Base-by-base conservation (phyloP, 2,888 invertebrate genomes). In the Celastrina argiolus region DNA sequence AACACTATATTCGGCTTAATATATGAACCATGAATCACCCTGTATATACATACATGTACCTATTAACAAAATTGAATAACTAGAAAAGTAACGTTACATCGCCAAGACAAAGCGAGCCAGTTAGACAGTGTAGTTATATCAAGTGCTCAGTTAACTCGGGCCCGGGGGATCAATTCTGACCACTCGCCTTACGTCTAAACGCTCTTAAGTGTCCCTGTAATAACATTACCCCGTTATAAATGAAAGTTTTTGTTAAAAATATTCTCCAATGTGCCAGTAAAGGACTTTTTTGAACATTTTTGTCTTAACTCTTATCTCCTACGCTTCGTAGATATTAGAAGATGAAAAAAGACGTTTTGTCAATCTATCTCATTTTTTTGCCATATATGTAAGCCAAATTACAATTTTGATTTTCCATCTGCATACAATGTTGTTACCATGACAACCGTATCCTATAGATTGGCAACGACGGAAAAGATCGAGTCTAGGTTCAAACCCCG, bases 121-220 rank as follows among this genome's bases (percentile, higher is more conserved):
- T 12, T 31, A 58, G 16, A 34, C 14, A 58, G 58, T 34, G 31
- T 59, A 59, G 59, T 59, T 59, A 34, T 59, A 34, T 34, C 59
- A 59, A 59, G 59, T 34, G 59, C 59, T 16, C 59, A 59, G 59
- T 31, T 59, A 59, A 34, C 59, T 59, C 34, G 10, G 31, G 10
- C 59, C 59, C 59, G 8, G 10, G 59, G 31, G 59, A 59, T 59
- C 59, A 59, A 59, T 59, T 59, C 59, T 59, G 31, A 59, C 59
- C 59, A 31, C 59, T 59, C 59, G 31, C 18, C 59, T 16, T 34
- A 59, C 59, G 34, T 59, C 59, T 59, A 59, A 59, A 59, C 59
- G 34, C 34, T 59, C 59, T 59, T 34, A 59, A 59, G 59, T 59
- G 59, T 59, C 31, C 34, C 31, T 59, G 59, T 59, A 18, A 59